Conservation (phyloP, 2,797 vertebrate genomes). For the Myripristis jacobus region DNA sequence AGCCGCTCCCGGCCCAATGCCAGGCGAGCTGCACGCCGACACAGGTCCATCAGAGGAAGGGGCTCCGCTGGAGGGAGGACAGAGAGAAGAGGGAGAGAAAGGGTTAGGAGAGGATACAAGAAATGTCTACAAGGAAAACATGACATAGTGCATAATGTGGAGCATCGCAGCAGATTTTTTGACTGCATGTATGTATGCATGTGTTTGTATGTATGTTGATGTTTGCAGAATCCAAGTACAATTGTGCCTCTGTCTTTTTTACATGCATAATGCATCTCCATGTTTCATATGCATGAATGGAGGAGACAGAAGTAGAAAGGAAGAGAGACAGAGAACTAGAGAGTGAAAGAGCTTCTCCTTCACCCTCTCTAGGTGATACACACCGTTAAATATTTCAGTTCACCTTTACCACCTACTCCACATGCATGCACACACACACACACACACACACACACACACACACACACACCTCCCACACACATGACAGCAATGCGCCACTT, state of each 20-base stretch:
- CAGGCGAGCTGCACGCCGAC: conserved; percentile 92
- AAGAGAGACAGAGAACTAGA: conserved; percentile 6
- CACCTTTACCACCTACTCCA: conserved; percentile 20
- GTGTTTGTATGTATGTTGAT: conserved; percentile 8
- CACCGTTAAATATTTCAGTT: conserved; percentile 50
- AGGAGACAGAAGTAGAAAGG: conserved; percentile 19
- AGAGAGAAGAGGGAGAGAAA: background rate
- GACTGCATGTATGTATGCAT: background rate
- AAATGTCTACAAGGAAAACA: too few relatives aligned
- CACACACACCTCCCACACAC: conserved; percentile 1
- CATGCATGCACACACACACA: background rate
- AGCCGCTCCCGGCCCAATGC: conserved; percentile 94
- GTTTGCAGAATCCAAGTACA: conserved; percentile 1
- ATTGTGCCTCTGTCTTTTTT: background rate
- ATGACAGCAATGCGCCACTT: conserved; percentile 13
- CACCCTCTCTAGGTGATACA: conserved; percentile 29
- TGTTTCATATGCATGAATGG: conserved; percentile 22
- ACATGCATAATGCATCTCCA: conserved; percentile 28
- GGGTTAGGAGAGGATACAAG: background rate
- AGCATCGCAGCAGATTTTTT: background rate
- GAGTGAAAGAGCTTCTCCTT: conserved; percentile 3
- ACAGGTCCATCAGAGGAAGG: conserved; percentile 97
- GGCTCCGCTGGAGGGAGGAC: conserved; percentile 90
- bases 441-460: too few relatives aligned
- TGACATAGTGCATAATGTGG: background rate